Evolutionary conservation across 2,888 invertebrate genomes (phyloP).

Genomic region (Fissipunctia ypsillon): DNA sequence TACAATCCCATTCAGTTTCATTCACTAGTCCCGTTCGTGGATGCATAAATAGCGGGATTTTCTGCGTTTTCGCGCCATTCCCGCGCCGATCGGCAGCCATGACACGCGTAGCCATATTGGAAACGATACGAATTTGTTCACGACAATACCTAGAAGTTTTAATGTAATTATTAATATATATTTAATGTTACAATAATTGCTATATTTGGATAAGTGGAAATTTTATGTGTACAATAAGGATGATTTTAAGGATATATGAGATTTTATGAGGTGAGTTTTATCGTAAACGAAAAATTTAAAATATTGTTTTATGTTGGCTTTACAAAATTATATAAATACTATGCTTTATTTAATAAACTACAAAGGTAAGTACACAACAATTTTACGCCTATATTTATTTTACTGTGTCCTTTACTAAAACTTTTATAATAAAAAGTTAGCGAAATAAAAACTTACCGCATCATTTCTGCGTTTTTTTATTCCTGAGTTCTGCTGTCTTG

Average conservation of each 20-base stretch:
- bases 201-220: conserved; percentile 56
- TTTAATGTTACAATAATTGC: conserved; percentile 44
- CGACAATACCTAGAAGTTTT: conserved; percentile 63
- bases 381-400: not conserved
- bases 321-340: not conserved
- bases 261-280: conserved; percentile 69
- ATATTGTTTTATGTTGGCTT: conserved; percentile 15
- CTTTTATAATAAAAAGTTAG: not conserved
- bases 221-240: conserved; percentile 59
- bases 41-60: conserved; percentile 77
- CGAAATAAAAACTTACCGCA: conserved; percentile 31
- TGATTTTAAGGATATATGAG: conserved; percentile 65
- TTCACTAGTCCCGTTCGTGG: conserved; percentile 67
- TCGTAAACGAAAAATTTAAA: not conserved
- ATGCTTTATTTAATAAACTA: not conserved
- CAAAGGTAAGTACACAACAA: not conserved
- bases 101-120: conserved; percentile 64
- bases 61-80: conserved; percentile 80
- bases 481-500: not conserved
- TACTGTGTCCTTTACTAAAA: not conserved
- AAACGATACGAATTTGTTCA: conserved; percentile 61
- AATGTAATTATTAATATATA: conserved; percentile 43
- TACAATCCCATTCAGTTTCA: conserved; percentile 67
- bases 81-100: conserved; percentile 71
- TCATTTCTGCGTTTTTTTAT: conserved; percentile 16